Evolutionary conservation across 2,797 vertebrate species (phyloP), one percentile per base, ranked within the genome.

Genomic region (Sitta carolinensis): DNA sequence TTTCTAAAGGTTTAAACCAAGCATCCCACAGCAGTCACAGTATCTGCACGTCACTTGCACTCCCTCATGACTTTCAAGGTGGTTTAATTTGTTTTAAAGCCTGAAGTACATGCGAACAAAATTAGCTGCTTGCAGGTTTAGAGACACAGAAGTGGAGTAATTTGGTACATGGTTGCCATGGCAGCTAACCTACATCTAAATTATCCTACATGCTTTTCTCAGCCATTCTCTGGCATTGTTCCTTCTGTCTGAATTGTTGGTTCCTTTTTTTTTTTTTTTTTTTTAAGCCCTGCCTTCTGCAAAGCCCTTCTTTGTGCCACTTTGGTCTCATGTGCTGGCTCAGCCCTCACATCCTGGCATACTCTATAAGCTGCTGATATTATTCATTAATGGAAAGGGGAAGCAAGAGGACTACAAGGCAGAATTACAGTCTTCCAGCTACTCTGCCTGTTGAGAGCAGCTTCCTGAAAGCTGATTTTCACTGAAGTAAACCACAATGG

Each of bases 151-250:
- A 94, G 52, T 54, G 50, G 63, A 64, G 57, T 70, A 86, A 86
- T 94, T 88, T 91, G 85, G 89, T 50, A 91, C 48, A 23, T 1
- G 45, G 95, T 95, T 97, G 89, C 83, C 83, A 94, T 93, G 93
- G 91, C 77, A 96, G 91, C 94, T 96, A 94, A 95, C 85, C 94
- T 94, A 90, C 79, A 88, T 88, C 80, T 79, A 67, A 90, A 82
- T 91, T 59, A 86, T 67, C 45, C n/a, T 27, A 18, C 14, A 63
- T 0, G 6, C 79, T 76, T 91, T 87, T 90, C 29, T 38, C 58
- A 92, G 79, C 27, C 26, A 51, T 84, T 87, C 75, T 77, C 62
- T 85, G 67, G 67, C 2, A 1, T 89, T 90, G 70, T 87, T 94
- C 55, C 64, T 91, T 55, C 87, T 90, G 23, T 50, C 38, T 87